Conservation (phyloP, 2,113 vertebrate genomes). For the Lampris incognitus region DNA sequence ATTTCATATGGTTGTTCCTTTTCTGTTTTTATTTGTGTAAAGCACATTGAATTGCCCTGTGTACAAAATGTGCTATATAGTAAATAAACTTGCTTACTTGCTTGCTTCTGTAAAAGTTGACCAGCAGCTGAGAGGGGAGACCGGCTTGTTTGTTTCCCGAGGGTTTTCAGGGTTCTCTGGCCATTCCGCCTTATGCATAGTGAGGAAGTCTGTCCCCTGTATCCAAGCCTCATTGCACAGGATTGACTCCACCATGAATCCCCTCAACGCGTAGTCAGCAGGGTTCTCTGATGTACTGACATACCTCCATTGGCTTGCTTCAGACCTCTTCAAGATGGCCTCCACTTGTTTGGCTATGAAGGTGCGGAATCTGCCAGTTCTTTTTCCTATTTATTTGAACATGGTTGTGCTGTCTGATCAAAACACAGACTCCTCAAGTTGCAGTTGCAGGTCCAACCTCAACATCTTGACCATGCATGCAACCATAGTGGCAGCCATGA, state of each 20-base stretch:
- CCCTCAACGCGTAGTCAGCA: slow-evolving; percentile 17
- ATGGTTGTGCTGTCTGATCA: slow-evolving; percentile 29
- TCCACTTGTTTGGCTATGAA: slow-evolving; percentile 5
- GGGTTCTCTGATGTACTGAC: slow-evolving; percentile 11
- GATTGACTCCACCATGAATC: neutral
- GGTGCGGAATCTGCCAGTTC: slow-evolving; percentile 26
- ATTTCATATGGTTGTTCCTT: too few relatives aligned
- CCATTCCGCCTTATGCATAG: too few relatives aligned
- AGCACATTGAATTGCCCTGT: too few relatives aligned
- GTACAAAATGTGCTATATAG: too few relatives aligned
- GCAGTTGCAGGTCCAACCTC: slow-evolving; percentile 15
- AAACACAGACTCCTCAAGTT: slow-evolving; percentile 12
- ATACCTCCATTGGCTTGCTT: slow-evolving; percentile 15
- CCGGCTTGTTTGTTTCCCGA: too few relatives aligned
- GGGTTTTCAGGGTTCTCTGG: too few relatives aligned
- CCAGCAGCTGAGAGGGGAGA: too few relatives aligned
- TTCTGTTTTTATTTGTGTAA: too few relatives aligned
- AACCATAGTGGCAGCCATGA: slow-evolving; percentile 15
- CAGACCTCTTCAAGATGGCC: neutral
- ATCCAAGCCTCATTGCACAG: slow-evolving; percentile 1
- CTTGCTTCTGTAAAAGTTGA: too few relatives aligned
- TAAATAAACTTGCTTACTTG: too few relatives aligned
- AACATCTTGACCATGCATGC: neutral
- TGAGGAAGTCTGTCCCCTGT: neutral
- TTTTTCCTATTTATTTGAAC: slow-evolving; percentile 27